Conservation (phyloP, 2,797 vertebrate genomes). For the Dendrocincla tyrannina region DNA sequence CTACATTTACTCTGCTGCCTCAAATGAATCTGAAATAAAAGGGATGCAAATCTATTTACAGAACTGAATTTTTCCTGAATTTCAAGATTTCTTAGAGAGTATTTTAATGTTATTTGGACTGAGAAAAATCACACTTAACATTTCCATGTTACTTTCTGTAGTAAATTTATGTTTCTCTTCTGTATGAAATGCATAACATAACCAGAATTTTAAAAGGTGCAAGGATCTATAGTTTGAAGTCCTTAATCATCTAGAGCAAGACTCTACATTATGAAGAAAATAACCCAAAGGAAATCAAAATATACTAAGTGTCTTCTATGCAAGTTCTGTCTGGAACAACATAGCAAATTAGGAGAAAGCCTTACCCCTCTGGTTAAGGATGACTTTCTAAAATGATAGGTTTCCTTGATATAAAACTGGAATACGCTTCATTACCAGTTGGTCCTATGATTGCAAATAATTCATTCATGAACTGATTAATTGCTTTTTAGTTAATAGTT, state of each 20-base stretch:
- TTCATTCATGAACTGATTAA: background rate
- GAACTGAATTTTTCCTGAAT: background rate
- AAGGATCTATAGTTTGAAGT: background rate
- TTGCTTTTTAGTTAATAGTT: slow-evolving; percentile 18
- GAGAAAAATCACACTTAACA: background rate
- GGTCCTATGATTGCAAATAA: background rate
- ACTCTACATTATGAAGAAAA: background rate
- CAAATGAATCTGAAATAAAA: background rate
- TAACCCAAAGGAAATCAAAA: background rate
- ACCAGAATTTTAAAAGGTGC: background rate
- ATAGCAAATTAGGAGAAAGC: background rate
- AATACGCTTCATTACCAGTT: background rate
- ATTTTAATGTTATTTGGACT: background rate
- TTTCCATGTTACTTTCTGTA: background rate
- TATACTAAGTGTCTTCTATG: background rate
- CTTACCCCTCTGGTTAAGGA: background rate
- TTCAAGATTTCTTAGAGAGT: background rate
- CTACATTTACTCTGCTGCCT: background rate
- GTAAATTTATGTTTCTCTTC: background rate
- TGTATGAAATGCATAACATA: background rate
- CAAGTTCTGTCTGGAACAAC: background rate
- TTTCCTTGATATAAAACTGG: background rate
- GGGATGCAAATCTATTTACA: background rate
- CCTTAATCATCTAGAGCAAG: background rate
- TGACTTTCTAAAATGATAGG: background rate